phyloP scores from a whole-genome alignment of 2,113 vertebrate genomes.

The Antechinus stuartii region DNA sequence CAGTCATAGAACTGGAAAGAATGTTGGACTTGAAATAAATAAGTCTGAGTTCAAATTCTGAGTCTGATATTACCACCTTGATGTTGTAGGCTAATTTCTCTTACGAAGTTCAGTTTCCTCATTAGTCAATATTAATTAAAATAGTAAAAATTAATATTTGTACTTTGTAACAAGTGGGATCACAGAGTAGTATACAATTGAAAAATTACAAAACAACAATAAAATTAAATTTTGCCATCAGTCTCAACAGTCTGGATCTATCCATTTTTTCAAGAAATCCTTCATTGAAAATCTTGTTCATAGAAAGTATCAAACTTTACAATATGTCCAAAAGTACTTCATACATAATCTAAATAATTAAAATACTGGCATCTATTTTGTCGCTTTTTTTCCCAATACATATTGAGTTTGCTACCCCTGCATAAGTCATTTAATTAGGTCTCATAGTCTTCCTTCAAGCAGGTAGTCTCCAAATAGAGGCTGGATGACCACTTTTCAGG shows the following conservation, averaged over 20 bases:
- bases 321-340: background rate
- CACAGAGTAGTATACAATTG: too few species aligned
- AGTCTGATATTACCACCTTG: background rate
- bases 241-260: background rate
- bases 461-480: background rate
- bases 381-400: slow-evolving; percentile 44
- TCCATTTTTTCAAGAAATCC: background rate
- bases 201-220: too few species aligned
- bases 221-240: background rate
- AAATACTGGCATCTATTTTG: too few species aligned
- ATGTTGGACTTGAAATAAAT: background rate
- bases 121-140: background rate
- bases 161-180: too few species aligned
- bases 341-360: too few species aligned
- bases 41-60: background rate
- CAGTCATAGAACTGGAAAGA: background rate
- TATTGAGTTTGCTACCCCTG: slow-evolving; percentile 59
- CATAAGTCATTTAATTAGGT: slow-evolving; percentile 65
- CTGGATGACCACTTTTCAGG: too few species aligned
- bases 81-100: background rate
- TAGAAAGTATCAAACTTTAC: background rate
- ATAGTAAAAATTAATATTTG: background rate
- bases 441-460: slow-evolving; percentile 71
- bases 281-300: background rate
- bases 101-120: background rate